phyloP scores from a whole-genome alignment of 2,113 vertebrate genomes.

The Ia io region DNA sequence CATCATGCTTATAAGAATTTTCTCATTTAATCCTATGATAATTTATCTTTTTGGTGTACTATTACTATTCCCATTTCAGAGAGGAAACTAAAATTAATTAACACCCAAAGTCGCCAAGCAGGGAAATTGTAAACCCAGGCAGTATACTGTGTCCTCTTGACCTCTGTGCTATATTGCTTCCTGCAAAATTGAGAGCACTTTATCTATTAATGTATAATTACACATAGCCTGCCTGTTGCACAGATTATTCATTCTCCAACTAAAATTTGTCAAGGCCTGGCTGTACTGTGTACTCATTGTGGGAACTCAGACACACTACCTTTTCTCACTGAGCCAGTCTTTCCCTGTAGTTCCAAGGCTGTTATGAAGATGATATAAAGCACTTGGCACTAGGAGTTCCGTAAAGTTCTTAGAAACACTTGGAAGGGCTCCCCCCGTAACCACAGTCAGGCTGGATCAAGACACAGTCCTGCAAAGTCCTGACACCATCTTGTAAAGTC shows the following conservation, averaged over 20 bases:
- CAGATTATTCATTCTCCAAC: not conserved
- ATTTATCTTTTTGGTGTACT: not conserved
- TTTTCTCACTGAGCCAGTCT: not conserved
- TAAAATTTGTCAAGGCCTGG: not conserved
- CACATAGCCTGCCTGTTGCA: not conserved
- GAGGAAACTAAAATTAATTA: not conserved
- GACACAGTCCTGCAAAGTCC: not conserved
- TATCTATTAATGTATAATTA: not conserved
- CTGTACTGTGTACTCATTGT: not conserved
- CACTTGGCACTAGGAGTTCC: not conserved
- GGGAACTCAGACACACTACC: not conserved
- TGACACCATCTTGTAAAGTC: not conserved
- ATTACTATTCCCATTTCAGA: not conserved
- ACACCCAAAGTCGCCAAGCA: not conserved
- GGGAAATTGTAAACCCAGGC: not conserved
- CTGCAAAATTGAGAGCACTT: not conserved
- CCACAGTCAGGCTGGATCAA: not conserved
- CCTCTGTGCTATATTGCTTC: not conserved
- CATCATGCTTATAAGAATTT: not conserved
- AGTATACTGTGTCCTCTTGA: not conserved
- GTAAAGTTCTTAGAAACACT: not conserved
- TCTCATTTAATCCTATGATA: not conserved
- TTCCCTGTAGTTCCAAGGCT: not conserved
- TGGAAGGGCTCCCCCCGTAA: not conserved
- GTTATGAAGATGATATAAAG: not conserved